Evolutionary conservation across 2,797 vertebrate species (phyloP).

Genomic region (Peromyscus eremicus): DNA sequence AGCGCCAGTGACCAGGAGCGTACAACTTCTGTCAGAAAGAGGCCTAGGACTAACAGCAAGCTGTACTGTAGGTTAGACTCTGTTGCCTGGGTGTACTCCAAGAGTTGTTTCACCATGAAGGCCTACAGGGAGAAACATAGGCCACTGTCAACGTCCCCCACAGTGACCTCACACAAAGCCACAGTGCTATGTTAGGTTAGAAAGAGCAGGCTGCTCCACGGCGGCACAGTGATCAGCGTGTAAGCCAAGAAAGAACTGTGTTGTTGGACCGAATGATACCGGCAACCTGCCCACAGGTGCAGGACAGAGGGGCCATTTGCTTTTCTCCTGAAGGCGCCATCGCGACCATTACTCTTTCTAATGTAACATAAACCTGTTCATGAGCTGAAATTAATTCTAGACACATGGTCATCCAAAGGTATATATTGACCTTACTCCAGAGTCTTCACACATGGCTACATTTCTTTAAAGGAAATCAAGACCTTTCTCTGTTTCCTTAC

Average conservation of each 20-base stretch:
- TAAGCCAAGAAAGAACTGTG: constrained; percentile 14
- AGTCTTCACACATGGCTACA: constrained; percentile 86
- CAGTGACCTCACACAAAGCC: constrained; percentile 73
- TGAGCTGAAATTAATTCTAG: constrained; percentile 88
- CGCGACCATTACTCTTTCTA: constrained; percentile 87
- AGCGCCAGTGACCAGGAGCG: constrained; percentile 96
- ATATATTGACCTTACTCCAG: constrained; percentile 85
- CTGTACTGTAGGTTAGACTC: constrained; percentile 93
- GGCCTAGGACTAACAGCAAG: constrained; percentile 94
- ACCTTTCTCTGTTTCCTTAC: constrained; percentile 87
- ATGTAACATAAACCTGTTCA: constrained; percentile 91
- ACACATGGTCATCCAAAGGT: constrained; percentile 82
- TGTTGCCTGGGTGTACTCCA: constrained; percentile 94
- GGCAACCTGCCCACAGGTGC: background rate
- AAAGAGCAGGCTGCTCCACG: constrained; percentile 85
- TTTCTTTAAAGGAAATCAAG: constrained; percentile 88
- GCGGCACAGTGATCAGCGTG: background rate
- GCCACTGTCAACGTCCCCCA: constrained; percentile 86
- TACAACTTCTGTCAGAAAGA: constrained; percentile 93
- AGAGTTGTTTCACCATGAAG: constrained; percentile 95
- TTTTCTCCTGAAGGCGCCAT: constrained; percentile 39
- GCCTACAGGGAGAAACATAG: constrained; percentile 95
- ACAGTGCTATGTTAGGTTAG: constrained; percentile 91
- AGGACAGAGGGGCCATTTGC: background rate
- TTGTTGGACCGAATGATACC: background rate